Evolutionary conservation across 2,113 vertebrate species (phyloP).

Genomic region (Gallinago media): DNA sequence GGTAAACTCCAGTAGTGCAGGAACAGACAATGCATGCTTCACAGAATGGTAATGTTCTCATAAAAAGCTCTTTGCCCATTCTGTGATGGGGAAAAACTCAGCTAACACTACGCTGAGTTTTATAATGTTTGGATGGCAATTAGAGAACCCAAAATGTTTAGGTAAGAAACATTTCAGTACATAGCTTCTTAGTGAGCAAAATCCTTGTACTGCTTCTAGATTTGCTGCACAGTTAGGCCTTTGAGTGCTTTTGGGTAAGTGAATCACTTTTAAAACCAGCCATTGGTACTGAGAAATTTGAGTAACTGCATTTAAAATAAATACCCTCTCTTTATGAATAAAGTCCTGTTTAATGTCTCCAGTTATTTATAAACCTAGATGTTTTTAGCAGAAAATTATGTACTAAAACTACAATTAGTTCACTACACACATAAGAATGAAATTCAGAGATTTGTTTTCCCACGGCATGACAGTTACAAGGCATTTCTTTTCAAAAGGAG

Average conservation of each 20-base stretch:
- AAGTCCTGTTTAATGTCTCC: conserved; percentile 42
- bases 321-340: conserved; percentile 53
- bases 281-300: conserved; percentile 39
- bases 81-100: conserved; percentile 10
- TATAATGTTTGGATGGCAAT: conserved; percentile 32
- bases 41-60: not conserved
- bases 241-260: conserved; percentile 28
- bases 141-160: conserved; percentile 55
- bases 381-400: conserved; percentile 45
- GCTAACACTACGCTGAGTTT: not conserved
- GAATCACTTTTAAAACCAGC: conserved; percentile 34
- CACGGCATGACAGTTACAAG: not conserved
- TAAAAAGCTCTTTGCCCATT: conserved; percentile 2
- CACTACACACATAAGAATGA: conserved; percentile 37
- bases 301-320: conserved; percentile 61
- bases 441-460: conserved; percentile 22
- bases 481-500: conserved; percentile 5
- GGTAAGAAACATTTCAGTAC: conserved; percentile 28
- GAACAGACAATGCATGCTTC: not conserved
- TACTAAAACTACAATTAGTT: conserved; percentile 49
- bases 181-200: conserved; percentile 33
- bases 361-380: conserved; percentile 57
- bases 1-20: not conserved
- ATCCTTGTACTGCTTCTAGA: conserved; percentile 11
- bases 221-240: conserved; percentile 41